Base-by-base conservation (phyloP, 2,888 invertebrate species). In the Ariolimax columbianus region DNA sequence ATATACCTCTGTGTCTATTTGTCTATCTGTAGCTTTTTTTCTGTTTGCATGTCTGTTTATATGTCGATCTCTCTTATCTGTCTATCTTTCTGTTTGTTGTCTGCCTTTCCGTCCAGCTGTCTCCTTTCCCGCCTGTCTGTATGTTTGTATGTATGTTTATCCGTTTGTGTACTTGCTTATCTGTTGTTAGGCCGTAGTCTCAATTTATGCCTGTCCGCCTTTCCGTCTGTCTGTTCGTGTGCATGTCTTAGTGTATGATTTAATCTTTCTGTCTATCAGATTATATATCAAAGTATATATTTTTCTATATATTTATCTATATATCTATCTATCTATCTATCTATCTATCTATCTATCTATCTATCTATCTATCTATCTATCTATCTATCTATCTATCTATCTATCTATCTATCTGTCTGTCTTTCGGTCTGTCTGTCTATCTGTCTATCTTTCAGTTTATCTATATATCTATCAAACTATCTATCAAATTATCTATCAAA, bases 1-100 rank as follows among this genome's bases (percentile, higher is more conserved):
- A n/a, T n/a, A n/a, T n/a, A n/a, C n/a, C n/a, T n/a, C n/a, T n/a
- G 36, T 55, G 38, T 78, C 43, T 55, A 55, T 78, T 33, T 78
- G n/a, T 70, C 33, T 70, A 23, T 70, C 14, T 70, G 33, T 70
- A 70, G 17, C 14, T 70, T 33, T 33, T 6, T 6, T 9, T 36
- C 17, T 55, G 59, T 23, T 55, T 17, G 26, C 11, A 36, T 59
- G 23, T 17, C 7, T 40, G 47, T 47, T 14, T 9, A 47, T 14
- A 47, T 47, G 47, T 47, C 11, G 19, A 55, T 30, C 7, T 75
- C 17, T 40, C 3, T 23, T 59, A 40, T 40, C 3, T 23, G 47
- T 75, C 23, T 43, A 26, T 47, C 7, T 40, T 33, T 55, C 40
- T 36, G 19, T 40, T n/a, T 55, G 47, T n/a, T 17, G 19, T 40